A percentile compares a stretch with the other conserved stretches of the same genome.
Evolutionary conservation across 2,797 vertebrate species (phyloP).

Genomic region (Neoniphon sammara): DNA sequence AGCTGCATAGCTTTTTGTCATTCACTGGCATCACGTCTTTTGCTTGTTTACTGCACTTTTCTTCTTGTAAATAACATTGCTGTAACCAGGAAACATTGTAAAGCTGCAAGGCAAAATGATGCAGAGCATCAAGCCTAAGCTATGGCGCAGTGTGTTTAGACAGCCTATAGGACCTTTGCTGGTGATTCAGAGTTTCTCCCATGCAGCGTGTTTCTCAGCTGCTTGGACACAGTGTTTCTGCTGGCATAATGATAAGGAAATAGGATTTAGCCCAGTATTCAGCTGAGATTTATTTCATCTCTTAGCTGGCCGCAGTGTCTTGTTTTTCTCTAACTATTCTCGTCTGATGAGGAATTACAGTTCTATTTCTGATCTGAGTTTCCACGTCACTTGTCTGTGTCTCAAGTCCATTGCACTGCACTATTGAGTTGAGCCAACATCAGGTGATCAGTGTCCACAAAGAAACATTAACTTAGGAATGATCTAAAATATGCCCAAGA

Average conservation of each 20-base stretch:
- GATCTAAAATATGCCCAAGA: slow-evolving; percentile 15
- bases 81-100: slow-evolving; percentile 22
- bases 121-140: slow-evolving; percentile 18
- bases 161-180: slow-evolving; percentile 36
- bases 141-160: slow-evolving; percentile 45
- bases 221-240: slow-evolving; percentile 68
- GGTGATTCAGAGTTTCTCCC: slow-evolving; percentile 69
- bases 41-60: slow-evolving; percentile 60
- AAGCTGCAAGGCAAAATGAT: slow-evolving; percentile 29
- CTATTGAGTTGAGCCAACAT: slow-evolving; percentile 36
- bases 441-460: slow-evolving; percentile 26
- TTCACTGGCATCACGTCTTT: slow-evolving; percentile 37
- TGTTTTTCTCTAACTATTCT: slow-evolving; percentile 58
- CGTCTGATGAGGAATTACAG: slow-evolving; percentile 46
- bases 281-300: slow-evolving; percentile 67
- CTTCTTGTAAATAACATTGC: slow-evolving; percentile 42
- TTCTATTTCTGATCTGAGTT: slow-evolving; percentile 56
- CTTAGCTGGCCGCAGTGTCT: slow-evolving; percentile 37
- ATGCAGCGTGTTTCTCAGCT: slow-evolving; percentile 51
- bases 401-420: not conserved
- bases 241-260: slow-evolving; percentile 73
- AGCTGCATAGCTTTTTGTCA: slow-evolving; percentile 17
- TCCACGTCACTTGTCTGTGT: slow-evolving; percentile 2
- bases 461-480: slow-evolving; percentile 12
- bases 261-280: slow-evolving; percentile 68